Evolutionary conservation across 2,888 invertebrate genomes (phyloP), one percentile per base, ranked within the genome.

Genomic region (Heliconius cydno): DNA sequence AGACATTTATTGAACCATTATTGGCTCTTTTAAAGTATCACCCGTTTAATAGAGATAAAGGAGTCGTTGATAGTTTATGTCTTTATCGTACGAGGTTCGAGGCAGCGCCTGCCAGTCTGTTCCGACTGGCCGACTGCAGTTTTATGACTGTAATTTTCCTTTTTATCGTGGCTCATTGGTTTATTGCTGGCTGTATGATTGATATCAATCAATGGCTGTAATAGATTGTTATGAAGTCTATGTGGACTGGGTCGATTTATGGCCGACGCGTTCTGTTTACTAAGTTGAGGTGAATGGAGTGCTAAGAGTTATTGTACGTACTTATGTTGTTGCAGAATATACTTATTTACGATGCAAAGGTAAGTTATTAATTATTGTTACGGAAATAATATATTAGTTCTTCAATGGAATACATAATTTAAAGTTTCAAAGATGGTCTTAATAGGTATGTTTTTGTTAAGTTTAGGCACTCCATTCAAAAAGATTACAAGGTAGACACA

Each of bases 1-100:
- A 87, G 94, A 94, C 94, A 89, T 94, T 95, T 94, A 95, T 94
- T 93, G 94, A 91, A 93, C 91, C 92, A 92, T 94, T 94, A 95
- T 94, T 94, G 94, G 93, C 92, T 93, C 92, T 94, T 94, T 94
- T 94, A 94, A 94, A 92, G 92, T 94, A 94, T 94, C 91, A 92
- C 90, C 90, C 90, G 90, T 89, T 94, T 94, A 93, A 93, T 94
- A 92, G 91, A 93, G 94, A 94, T 94, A 94, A 93, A 94, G 92
- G 91, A 92, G 91, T 89, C 86, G 89, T 87, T 89, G 88, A 90
- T 93, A 90, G 90, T 93, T 94, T 93, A 94, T 92, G 89, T 88
- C 92, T 94, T 93, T 88, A 93, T 93, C 90, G 90, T 86, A 88
- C 87, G 89, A 87, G 89, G 87, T 52, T 52, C 19, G 46, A 52